phyloP scores from a whole-genome alignment of 2,888 invertebrate genomes.

The Meandrusa payeni region DNA sequence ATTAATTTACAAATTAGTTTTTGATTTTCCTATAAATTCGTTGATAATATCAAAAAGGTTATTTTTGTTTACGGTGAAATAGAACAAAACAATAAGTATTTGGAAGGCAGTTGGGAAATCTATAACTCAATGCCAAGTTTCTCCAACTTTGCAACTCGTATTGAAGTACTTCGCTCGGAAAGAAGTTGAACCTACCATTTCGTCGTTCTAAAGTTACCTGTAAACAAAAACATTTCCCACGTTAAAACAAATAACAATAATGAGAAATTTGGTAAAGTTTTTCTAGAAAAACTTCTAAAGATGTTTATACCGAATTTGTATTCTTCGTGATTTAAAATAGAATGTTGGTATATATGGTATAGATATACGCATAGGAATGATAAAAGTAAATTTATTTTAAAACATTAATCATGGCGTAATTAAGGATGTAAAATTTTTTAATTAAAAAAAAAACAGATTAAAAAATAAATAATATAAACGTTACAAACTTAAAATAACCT shows the following conservation, averaged over 20 bases:
- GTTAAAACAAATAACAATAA: conserved; percentile 33
- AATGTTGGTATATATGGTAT: too few relatives aligned
- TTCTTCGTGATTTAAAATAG: too few relatives aligned
- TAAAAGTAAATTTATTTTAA: too few relatives aligned
- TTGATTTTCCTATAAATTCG: too few relatives aligned
- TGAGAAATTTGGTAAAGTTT: conserved; percentile 30
- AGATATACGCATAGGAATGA: too few relatives aligned
- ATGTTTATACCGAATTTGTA: conserved; percentile 1
- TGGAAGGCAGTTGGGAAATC: conserved; percentile 72
- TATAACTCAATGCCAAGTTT: conserved; percentile 79
- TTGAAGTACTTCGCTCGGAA: conserved; percentile 59
- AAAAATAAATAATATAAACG: too few relatives aligned
- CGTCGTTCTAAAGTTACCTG: conserved; percentile 64
- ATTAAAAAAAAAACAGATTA: too few relatives aligned
- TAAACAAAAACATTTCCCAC: conserved; percentile 62
- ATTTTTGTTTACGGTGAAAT: conserved; percentile 70
- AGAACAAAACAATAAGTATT: conserved; percentile 75
- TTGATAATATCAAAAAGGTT: conserved; percentile 51
- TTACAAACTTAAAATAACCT: too few relatives aligned
- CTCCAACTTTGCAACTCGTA: conserved; percentile 64
- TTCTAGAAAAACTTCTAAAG: conserved; percentile 14
- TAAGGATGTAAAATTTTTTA: too few relatives aligned
- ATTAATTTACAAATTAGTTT: too few relatives aligned
- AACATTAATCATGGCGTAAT: too few relatives aligned
- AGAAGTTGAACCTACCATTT: conserved; percentile 58